A percentile compares a stretch with the other conserved stretches of the same genome.
These are phyloP conservation scores for Lutraria rhynchaena DNA, from an alignment of 1,140 invertebrate genomes.

Conservation along the genomic window DNA sequence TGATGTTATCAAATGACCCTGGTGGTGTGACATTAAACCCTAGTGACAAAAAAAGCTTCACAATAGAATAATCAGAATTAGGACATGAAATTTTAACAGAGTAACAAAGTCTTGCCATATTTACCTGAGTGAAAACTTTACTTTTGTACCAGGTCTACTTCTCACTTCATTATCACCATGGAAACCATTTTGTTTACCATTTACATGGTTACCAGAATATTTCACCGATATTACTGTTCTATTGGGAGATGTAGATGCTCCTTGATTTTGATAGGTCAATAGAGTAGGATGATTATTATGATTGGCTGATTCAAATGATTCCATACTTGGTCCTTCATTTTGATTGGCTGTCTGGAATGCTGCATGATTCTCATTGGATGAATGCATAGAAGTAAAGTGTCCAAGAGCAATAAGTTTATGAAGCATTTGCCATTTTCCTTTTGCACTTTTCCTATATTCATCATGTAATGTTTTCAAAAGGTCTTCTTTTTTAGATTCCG, in stretches of 20 bases:
- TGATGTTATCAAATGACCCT: no score
- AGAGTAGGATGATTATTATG: background rate
- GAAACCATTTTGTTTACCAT: constrained; percentile 13
- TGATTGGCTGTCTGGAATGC: constrained; percentile 2
- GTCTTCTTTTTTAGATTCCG: constrained; percentile 38
- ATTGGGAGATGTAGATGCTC: background rate
- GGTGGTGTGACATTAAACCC: no score
- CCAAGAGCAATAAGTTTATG: constrained; percentile 28
- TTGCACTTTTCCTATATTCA: constrained; percentile 39
- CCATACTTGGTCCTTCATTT: background rate
- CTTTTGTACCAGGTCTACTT: background rate
- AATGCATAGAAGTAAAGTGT: background rate
- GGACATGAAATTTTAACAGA: no score
- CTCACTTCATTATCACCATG: background rate
- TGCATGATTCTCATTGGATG: background rate
- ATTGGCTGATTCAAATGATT: constrained; percentile 1
- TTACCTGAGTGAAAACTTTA: constrained; percentile 36
- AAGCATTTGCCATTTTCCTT: constrained; percentile 43
- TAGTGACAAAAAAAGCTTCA: no score
- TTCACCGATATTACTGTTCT: constrained; percentile 27
- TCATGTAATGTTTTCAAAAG: constrained; percentile 27
- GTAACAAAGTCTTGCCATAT: no score
- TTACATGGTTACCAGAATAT: constrained; percentile 1
- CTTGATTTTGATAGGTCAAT: background rate
- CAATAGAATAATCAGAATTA: no score